Conservation (phyloP, 2,113 vertebrate species). For the Rhodinocichla rosea region DNA sequence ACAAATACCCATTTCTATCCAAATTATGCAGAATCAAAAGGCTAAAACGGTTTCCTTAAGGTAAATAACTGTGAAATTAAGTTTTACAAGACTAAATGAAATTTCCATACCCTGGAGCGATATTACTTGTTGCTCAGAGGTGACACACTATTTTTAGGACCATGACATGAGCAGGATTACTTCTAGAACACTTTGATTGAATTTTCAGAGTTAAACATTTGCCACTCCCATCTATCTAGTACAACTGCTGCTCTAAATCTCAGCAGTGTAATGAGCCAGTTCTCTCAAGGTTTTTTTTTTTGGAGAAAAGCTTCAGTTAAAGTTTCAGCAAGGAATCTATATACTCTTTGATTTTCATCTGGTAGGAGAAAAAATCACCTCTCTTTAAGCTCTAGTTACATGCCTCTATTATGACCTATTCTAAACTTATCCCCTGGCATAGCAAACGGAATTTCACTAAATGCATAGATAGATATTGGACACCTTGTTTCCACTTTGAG, state of each 20-base stretch:
- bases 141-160: constrained; percentile 35
- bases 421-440: constrained; percentile 68
- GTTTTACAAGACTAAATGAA: neutral
- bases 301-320: neutral
- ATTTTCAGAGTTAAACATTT: constrained; percentile 12
- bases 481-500: constrained; percentile 70
- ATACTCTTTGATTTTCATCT: neutral
- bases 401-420: constrained; percentile 61
- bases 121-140: constrained; percentile 11
- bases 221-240: neutral
- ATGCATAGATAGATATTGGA: constrained; percentile 70
- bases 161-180: constrained; percentile 3
- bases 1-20: neutral
- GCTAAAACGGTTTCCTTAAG: neutral
- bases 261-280: neutral
- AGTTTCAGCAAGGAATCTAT: neutral
- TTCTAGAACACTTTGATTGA: constrained; percentile 13
- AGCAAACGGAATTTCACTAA: constrained; percentile 64
- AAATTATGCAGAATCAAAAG: neutral
- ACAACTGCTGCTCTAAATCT: neutral
- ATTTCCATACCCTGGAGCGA: neutral
- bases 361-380: constrained; percentile 49
- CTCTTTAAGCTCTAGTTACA: constrained; percentile 55
- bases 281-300: neutral
- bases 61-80: neutral